A percentile compares a stretch with the other conserved stretches of the same genome.
Evolutionary conservation across 2,888 invertebrate genomes (phyloP).

Genomic region (Diarsia mendica): DNA sequence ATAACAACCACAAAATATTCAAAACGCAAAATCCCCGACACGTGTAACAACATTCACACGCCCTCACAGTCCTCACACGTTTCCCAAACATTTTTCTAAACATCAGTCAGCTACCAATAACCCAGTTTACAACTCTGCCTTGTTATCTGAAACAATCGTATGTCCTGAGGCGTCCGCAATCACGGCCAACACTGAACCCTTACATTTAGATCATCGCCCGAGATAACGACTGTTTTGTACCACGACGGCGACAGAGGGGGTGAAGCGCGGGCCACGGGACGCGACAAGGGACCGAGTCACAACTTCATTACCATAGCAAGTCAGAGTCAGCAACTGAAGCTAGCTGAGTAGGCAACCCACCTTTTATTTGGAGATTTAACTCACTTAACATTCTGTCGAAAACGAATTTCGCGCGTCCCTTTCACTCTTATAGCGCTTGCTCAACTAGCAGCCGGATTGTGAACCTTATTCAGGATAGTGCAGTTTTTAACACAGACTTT

Average conservation of each 20-base stretch:
- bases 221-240: slow-evolving; percentile 81
- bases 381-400: slow-evolving; percentile 85
- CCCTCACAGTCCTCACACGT: slow-evolving; percentile 22
- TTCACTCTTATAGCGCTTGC: slow-evolving; percentile 66
- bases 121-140: slow-evolving; percentile 67
- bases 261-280: slow-evolving; percentile 46
- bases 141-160: slow-evolving; percentile 80
- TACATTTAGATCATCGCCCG: slow-evolving; percentile 82
- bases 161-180: slow-evolving; percentile 82
- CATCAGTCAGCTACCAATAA: slow-evolving; percentile 64
- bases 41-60: slow-evolving; percentile 33
- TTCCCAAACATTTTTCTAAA: slow-evolving; percentile 58
- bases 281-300: slow-evolving; percentile 69
- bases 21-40: not conserved
- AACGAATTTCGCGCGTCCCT: slow-evolving; percentile 80
- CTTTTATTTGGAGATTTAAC: slow-evolving; percentile 89
- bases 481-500: slow-evolving; percentile 44
- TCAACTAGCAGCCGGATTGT: slow-evolving; percentile 41
- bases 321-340: slow-evolving; percentile 76
- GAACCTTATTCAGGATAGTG: slow-evolving; percentile 49
- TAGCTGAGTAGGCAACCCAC: slow-evolving; percentile 81
- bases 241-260: slow-evolving; percentile 48
- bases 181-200: slow-evolving; percentile 74
- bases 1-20: slow-evolving; percentile 15
- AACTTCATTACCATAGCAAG: slow-evolving; percentile 83